Percentiles rank a stretch among this genome's conserved stretches.
phyloP scores from a whole-genome alignment of 2,797 vertebrate genomes.

The Xiphophorus birchmanni region DNA sequence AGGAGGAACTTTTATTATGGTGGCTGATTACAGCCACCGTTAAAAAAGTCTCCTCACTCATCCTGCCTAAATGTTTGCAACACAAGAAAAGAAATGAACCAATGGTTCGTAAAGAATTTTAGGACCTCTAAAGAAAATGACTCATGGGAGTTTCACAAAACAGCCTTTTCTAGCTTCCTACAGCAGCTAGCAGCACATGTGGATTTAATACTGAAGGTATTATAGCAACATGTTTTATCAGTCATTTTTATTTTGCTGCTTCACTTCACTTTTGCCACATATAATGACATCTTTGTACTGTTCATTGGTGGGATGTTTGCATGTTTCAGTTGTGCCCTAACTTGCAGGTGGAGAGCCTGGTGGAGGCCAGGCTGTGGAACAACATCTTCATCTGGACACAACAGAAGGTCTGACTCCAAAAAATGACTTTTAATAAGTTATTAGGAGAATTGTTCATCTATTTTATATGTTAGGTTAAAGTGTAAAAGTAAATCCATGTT shows the following conservation, averaged over 20 bases:
- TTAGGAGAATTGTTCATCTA: neutral
- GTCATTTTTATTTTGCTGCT: neutral
- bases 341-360: constrained; percentile 81
- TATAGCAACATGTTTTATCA: neutral
- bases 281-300: neutral
- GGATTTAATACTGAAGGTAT: neutral
- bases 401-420: constrained; percentile 72
- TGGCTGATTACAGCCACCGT: neutral
- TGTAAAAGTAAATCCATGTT: neutral
- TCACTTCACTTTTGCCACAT: neutral
- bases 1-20: neutral
- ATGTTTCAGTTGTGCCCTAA: neutral
- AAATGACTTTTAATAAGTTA: neutral
- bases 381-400: constrained; percentile 85
- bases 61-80: neutral
- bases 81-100: neutral
- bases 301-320: neutral
- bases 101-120: neutral
- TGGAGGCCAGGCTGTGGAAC: constrained; percentile 86
- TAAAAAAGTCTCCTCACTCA: neutral
- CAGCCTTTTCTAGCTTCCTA: neutral
- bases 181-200: neutral
- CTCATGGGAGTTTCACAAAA: neutral
- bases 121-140: neutral
- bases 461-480: neutral